Conservation (phyloP, 1,140 invertebrate species). For the Diorhabda sublineata region DNA sequence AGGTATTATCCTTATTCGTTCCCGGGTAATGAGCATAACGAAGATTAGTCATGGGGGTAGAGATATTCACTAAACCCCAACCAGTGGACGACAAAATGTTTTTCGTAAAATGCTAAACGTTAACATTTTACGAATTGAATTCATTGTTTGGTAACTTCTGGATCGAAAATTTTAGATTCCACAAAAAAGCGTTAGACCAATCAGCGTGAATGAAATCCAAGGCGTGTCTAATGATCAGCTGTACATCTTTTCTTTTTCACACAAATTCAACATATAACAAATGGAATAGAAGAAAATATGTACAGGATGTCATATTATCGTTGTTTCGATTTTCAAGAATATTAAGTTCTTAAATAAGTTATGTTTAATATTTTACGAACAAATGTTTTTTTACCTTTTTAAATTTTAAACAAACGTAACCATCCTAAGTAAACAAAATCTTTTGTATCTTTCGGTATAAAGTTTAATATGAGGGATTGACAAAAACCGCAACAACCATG, state of each 20-base stretch:
- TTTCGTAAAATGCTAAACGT: not conserved
- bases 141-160: not conserved
- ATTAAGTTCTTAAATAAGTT: no score
- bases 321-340: no score
- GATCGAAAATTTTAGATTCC: conserved; percentile 7
- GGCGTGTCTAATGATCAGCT: conserved; percentile 35
- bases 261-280: conserved; percentile 21
- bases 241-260: conserved; percentile 25
- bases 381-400: no score
- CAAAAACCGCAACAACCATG: no score
- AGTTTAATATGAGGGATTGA: no score
- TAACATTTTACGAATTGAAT: not conserved
- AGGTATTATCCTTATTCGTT: conserved; percentile 5
- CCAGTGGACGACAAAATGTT: conserved; percentile 3
- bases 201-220: conserved; percentile 33
- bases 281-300: no score
- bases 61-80: not conserved
- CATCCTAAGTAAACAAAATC: no score
- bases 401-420: no score
- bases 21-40: conserved; percentile 11
- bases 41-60: conserved; percentile 10
- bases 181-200: conserved; percentile 30
- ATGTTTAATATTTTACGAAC: no score
- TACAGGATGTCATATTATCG: no score
- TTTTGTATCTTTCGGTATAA: no score